Evolutionary conservation across 2,888 invertebrate species (phyloP), one percentile per base, ranked within the genome.

Genomic region (Lasioglossum figueresi): DNA sequence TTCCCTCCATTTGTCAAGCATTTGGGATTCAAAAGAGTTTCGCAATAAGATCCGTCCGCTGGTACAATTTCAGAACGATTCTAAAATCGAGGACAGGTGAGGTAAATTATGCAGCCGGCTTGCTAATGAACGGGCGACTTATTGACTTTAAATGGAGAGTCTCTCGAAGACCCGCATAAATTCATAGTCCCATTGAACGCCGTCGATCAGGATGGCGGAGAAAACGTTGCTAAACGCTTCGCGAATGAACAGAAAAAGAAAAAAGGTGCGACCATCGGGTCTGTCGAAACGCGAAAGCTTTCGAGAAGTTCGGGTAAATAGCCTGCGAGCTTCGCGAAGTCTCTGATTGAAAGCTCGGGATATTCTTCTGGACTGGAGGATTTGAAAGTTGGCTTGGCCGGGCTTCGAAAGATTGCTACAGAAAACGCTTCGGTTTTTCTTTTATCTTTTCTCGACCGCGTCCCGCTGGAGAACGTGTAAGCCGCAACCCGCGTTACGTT

Each of bases 51-150:
- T 34, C 34, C 66, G 31, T 19, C 66, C 31, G 34, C 19, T 31
- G 19, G 66, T 34, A 66, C 19, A 66, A 66, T 66, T 31, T 34
- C 34, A n/a, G 27, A 59, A 27, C 31, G 19, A 66, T 34, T 66
- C 34, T 19, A 66, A 66, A 34, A 66, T 66, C 31, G 34, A 8
- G 66, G 34, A 66, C 31, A 34, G 34, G 34, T 6, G 12, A 12
- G 19, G 8, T 52, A 8, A 80, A 77, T 71, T 71, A 70, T 56
- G n/a, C 80, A 56, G 43, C 14, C 34, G 80, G 43, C 23, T 43
- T 19, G 34, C 77, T 80, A 27, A 59, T 77, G 77, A 70, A 70
- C 40, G 31, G 52, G 10, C 66, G 56, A 76, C 68, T 76, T 76
- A 56, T 52, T 52, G 70, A 59, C 66, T 70, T 56, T 56, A 56